phyloP scores from a whole-genome alignment of 2,888 invertebrate species.

The Onthophagus sagittarius region DNA sequence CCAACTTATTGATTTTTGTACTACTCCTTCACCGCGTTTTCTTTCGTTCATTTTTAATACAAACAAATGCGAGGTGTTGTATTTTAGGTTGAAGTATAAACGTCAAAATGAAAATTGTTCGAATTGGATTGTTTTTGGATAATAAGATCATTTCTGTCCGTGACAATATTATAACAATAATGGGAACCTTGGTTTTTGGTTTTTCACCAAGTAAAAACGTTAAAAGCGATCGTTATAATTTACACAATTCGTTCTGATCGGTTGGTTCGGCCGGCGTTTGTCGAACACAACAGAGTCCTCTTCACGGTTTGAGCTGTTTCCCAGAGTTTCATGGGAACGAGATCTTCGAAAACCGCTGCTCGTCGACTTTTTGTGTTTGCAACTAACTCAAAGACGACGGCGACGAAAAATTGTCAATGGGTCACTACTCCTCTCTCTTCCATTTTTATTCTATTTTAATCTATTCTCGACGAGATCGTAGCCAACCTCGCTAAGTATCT shows the following conservation, averaged over 20 bases:
- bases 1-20: background rate
- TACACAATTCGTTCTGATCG: background rate
- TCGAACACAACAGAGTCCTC: background rate
- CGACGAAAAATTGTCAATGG: slow-evolving; percentile 4
- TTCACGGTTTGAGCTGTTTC: background rate
- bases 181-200: too few species aligned
- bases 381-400: background rate
- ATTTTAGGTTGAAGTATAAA: background rate
- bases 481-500: background rate
- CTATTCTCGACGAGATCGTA: background rate
- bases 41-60: background rate
- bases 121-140: too few species aligned
- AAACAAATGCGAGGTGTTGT: background rate
- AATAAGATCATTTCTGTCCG: too few species aligned
- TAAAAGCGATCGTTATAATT: background rate
- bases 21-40: background rate
- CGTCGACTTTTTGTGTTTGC: background rate
- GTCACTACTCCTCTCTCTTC: background rate
- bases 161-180: too few species aligned
- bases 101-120: too few species aligned
- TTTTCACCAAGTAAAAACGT: background rate
- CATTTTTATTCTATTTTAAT: background rate
- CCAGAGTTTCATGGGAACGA: background rate
- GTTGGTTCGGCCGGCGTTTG: background rate
- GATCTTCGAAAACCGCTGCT: background rate